Evolutionary conservation across 2,113 vertebrate genomes (phyloP).

Genomic region (Microcebus griseorufus): DNA sequence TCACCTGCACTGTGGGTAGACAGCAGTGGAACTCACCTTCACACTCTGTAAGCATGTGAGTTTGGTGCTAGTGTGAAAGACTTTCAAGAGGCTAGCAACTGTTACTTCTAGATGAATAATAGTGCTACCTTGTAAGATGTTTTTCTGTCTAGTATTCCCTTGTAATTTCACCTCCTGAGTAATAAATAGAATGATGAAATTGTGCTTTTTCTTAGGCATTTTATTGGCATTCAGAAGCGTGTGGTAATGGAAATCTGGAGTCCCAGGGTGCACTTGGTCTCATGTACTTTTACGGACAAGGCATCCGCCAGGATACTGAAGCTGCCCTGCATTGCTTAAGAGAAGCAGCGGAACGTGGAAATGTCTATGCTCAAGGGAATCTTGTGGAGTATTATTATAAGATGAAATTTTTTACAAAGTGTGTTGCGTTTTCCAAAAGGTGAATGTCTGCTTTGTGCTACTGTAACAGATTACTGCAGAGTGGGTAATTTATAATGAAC

Average conservation of each 20-base stretch:
- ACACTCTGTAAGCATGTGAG: neutral
- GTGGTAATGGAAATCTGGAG: constrained; percentile 89
- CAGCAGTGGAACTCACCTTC: neutral
- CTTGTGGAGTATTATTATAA: constrained; percentile 88
- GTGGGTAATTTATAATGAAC: neutral
- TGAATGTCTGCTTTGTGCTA: constrained; percentile 52
- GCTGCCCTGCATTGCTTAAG: constrained; percentile 84
- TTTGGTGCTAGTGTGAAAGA: neutral
- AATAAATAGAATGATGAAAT: neutral
- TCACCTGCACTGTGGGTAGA: neutral
- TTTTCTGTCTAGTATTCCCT: neutral
- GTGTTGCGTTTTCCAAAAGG: constrained; percentile 85
- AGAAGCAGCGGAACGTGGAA: constrained; percentile 86
- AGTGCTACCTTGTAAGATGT: neutral
- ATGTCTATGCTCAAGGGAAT: constrained; percentile 88
- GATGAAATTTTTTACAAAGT: constrained; percentile 86
- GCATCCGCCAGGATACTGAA: constrained; percentile 72
- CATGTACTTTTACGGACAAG: constrained; percentile 89
- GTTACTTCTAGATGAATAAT: neutral
- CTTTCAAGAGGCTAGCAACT: neutral
- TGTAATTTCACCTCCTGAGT: neutral
- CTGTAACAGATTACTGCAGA: neutral
- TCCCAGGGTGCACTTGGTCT: constrained; percentile 88
- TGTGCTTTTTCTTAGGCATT: constrained; percentile 84
- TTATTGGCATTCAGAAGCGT: constrained; percentile 91